Base-by-base conservation (phyloP, 2,113 vertebrate genomes). In the Malurus melanocephalus region DNA sequence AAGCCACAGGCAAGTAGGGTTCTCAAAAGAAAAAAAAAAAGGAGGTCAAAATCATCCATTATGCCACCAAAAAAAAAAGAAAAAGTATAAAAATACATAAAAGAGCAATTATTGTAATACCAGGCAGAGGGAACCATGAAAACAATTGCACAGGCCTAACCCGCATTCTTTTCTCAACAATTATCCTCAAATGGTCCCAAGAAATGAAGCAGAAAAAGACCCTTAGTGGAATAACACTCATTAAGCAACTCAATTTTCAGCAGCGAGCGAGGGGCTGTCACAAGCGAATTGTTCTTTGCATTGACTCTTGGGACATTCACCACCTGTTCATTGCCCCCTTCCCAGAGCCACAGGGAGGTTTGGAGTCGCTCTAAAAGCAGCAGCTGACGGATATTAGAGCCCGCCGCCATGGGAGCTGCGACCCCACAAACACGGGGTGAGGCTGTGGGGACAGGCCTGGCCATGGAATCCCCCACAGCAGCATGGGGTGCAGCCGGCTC, bases 151-250 rank as follows among this genome's bases (percentile, higher is more conserved):
- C 32, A 78, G 61, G 7, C 52, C 40, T 87, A 72, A 45, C 48
- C 18, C 8, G 13, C 60, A 64, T 81, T 83, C 52, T 88, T 93
- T 90, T 77, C 55, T 79, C 75, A 94, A 74, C 57, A 38, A 88
- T 73, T 48, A 91, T 42, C 72, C 80, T 83, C 80, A 80, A 92
- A 91, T 19, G 46, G 78, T 82, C 68, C 55, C 32, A 64, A 89
- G 66, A 95, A 96, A 92, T 61, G 75, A 96, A 91, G 89, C 80
- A 83, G 83, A 87, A 92, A 94, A 78, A 95, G 79, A 14, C 24
- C 52, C 81, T 89, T 69, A 64, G 66, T 9, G n/a, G 17, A 85
- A 93, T 33, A 91, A 65, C 75, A 21, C 81, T 93, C 85, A 85
- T 89, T 87, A 94, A 90, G 46, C 89, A 81, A 61, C 78, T 87